Evolutionary conservation across 1,140 invertebrate species (phyloP).

Genomic region (Brachionus angularis): DNA sequence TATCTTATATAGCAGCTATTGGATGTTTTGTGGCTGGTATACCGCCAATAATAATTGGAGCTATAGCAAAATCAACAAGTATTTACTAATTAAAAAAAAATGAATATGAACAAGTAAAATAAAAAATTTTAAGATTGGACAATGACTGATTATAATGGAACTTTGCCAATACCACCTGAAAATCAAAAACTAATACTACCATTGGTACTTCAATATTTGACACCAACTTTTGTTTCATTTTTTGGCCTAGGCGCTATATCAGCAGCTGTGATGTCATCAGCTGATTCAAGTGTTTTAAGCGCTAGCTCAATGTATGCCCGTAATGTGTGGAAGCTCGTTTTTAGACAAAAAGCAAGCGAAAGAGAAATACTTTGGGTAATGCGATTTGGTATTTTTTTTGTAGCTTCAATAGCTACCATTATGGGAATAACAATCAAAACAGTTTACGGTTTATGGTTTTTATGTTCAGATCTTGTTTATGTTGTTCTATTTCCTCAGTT

Average conservation of each 20-base stretch:
- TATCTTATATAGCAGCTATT: slow-evolving; percentile 91
- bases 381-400: slow-evolving; percentile 83
- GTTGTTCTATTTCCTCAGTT: slow-evolving; percentile 95
- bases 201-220: slow-evolving; percentile 90
- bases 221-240: slow-evolving; percentile 84
- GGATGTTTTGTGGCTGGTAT: slow-evolving; percentile 94
- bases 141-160: slow-evolving; percentile 71
- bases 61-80: slow-evolving; percentile 90
- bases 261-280: slow-evolving; percentile 95
- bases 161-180: slow-evolving; percentile 66
- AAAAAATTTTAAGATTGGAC: slow-evolving; percentile 73
- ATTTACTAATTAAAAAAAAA: slow-evolving; percentile 45
- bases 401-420: slow-evolving; percentile 81
- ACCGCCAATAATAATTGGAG: slow-evolving; percentile 89
- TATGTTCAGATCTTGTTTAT: slow-evolving; percentile 95
- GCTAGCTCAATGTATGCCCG: slow-evolving; percentile 96
- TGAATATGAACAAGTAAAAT: not conserved
- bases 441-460: slow-evolving; percentile 88
- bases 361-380: slow-evolving; percentile 98
- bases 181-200: slow-evolving; percentile 89
- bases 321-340: slow-evolving; percentile 93
- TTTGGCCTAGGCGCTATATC: slow-evolving; percentile 95
- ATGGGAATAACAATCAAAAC: slow-evolving; percentile 94
- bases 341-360: slow-evolving; percentile 86
- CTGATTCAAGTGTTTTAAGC: slow-evolving; percentile 91